These are phyloP conservation scores for Limosa lapponica DNA, from an alignment of 2,797 vertebrate genomes.

Conservation along the genomic window DNA sequence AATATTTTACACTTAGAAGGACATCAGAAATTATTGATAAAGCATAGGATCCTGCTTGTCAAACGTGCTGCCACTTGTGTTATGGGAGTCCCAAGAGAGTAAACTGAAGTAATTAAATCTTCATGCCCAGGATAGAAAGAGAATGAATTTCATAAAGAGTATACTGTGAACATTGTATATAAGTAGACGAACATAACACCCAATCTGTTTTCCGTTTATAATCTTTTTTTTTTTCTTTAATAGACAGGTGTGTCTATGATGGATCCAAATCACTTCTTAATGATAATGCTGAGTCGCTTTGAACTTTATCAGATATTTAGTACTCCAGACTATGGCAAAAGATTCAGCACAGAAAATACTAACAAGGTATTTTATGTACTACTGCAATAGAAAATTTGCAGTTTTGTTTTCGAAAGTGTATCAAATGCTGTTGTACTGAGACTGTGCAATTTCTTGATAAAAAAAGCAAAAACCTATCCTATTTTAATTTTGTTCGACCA, in stretches of 20 bases:
- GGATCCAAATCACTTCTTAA: slow-evolving; percentile 98
- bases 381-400: not conserved
- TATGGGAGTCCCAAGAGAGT: not conserved
- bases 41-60: not conserved
- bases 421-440: not conserved
- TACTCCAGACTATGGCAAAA: slow-evolving; percentile 90
- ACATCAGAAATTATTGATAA: not conserved
- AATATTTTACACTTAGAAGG: not conserved
- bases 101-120: not conserved
- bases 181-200: not conserved
- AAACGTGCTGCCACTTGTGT: not conserved
- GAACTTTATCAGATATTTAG: slow-evolving; percentile 96
- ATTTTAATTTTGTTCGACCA: not conserved
- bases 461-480: not conserved
- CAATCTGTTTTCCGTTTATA: not conserved
- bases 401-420: not conserved
- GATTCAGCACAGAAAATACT: slow-evolving; percentile 87
- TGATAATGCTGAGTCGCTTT: slow-evolving; percentile 95
- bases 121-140: not conserved
- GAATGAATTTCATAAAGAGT: not conserved
- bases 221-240: slow-evolving; percentile 38
- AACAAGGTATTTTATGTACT: slow-evolving; percentile 86
- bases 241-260: slow-evolving; percentile 97
- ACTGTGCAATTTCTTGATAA: not conserved
- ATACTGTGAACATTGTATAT: not conserved